Conservation (phyloP, 2,888 invertebrate genomes). For the Aelia acuminata region DNA sequence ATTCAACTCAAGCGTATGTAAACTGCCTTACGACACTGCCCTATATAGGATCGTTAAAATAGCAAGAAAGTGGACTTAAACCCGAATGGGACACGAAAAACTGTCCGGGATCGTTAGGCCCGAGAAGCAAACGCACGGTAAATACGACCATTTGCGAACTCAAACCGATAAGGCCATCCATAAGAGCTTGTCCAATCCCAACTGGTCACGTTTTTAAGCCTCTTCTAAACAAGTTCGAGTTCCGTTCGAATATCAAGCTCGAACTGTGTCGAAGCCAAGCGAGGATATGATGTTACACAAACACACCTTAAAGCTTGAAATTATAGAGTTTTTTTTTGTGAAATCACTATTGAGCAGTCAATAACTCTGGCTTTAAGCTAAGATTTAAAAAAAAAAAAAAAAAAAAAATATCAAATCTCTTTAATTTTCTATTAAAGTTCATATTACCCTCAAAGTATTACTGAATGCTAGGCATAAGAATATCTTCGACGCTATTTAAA, state of each 20-base stretch:
- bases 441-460: too few relatives aligned
- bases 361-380: too few relatives aligned
- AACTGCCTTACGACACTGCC: neutral
- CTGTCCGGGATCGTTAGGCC: neutral
- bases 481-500: too few relatives aligned
- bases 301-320: too few relatives aligned
- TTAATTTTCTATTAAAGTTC: too few relatives aligned
- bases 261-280: neutral
- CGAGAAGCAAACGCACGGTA: neutral
- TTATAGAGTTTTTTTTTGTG: too few relatives aligned
- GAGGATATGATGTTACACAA: neutral
- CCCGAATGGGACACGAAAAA: neutral
- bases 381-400: too few relatives aligned
- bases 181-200: neutral
- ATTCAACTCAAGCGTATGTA: neutral
- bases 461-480: too few relatives aligned
- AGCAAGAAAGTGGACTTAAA: neutral
- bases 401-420: too few relatives aligned
- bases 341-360: too few relatives aligned
- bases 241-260: too few relatives aligned
- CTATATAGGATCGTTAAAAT: neutral
- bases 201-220: constrained; percentile 37
- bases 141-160: neutral
- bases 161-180: neutral
- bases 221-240: neutral